A percentile compares a stretch with the other conserved stretches of the same genome.
These are phyloP conservation scores for Drosophila punjabiensis DNA, from an alignment of 1,140 invertebrate genomes.

Conservation along the genomic window DNA sequence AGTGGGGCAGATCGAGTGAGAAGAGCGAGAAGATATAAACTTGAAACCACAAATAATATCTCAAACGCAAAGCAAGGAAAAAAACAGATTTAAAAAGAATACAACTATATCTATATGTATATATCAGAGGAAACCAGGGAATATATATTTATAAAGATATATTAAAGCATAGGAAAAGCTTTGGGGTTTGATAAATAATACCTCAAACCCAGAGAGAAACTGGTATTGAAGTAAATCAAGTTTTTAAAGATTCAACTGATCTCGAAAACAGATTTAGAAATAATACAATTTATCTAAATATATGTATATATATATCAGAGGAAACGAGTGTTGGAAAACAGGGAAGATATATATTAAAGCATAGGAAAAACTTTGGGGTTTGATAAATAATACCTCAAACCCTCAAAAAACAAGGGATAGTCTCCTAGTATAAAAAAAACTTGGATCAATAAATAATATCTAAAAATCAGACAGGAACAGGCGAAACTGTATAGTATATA, in stretches of 20 bases:
- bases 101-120: background rate
- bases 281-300: background rate
- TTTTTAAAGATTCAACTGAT: background rate
- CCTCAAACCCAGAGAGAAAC: background rate
- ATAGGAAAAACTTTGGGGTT: too few species aligned
- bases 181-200: background rate
- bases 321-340: background rate
- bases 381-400: background rate
- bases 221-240: background rate
- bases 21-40: slow-evolving; percentile 7
- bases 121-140: background rate
- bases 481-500: background rate
- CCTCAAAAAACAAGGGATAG: background rate
- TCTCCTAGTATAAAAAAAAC: background rate
- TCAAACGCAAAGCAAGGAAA: background rate
- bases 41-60: slow-evolving; percentile 3
- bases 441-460: background rate
- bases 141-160: background rate
- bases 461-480: background rate
- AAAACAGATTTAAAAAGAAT: background rate
- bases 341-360: slow-evolving; percentile 1
- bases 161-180: background rate
- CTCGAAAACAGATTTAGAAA: background rate
- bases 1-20: slow-evolving; percentile 38
- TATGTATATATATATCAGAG: background rate